Conservation (phyloP, 1,140 invertebrate genomes). For the Aphelinus atriplicis region DNA sequence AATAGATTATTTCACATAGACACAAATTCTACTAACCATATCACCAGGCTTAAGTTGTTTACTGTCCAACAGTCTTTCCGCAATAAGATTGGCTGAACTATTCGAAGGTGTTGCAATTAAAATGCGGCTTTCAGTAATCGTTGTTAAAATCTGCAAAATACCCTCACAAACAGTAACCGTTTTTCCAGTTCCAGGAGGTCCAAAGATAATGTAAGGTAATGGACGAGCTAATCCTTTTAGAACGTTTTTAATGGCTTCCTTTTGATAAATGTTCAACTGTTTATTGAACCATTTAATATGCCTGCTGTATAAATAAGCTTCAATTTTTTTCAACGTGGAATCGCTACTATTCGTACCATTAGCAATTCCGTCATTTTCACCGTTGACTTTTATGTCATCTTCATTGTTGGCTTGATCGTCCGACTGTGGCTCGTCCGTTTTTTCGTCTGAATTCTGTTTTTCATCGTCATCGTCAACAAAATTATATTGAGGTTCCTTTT, state of each 20-base stretch:
- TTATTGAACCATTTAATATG: constrained; percentile 77
- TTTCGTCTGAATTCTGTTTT: not conserved
- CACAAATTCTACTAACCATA: constrained; percentile 63
- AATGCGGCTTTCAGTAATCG: constrained; percentile 75
- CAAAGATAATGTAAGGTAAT: constrained; percentile 90
- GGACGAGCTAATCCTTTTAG: constrained; percentile 76
- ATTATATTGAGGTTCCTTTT: constrained; percentile 53
- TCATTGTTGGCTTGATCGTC: not conserved
- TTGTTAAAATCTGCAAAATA: constrained; percentile 79
- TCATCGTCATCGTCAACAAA: constrained; percentile 50
- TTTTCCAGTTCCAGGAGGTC: constrained; percentile 97
- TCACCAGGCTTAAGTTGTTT: constrained; percentile 70
- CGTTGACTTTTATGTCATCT: not conserved
- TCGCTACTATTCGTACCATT: constrained; percentile 13
- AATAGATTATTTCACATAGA: too few relatives aligned
- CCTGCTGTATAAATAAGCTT: constrained; percentile 45
- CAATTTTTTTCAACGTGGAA: constrained; percentile 21
- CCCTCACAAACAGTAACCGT: constrained; percentile 90
- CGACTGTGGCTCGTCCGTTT: not conserved
- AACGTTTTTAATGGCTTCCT: constrained; percentile 81
- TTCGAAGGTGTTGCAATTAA: constrained; percentile 89
- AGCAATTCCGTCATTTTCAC: constrained; percentile 14
- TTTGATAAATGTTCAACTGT: constrained; percentile 82
- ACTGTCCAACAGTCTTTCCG: constrained; percentile 73
- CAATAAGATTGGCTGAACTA: constrained; percentile 85